These are phyloP conservation scores for Tetheella fluctuosa DNA, from an alignment of 2,888 invertebrate genomes.

Conservation along the genomic window DNA sequence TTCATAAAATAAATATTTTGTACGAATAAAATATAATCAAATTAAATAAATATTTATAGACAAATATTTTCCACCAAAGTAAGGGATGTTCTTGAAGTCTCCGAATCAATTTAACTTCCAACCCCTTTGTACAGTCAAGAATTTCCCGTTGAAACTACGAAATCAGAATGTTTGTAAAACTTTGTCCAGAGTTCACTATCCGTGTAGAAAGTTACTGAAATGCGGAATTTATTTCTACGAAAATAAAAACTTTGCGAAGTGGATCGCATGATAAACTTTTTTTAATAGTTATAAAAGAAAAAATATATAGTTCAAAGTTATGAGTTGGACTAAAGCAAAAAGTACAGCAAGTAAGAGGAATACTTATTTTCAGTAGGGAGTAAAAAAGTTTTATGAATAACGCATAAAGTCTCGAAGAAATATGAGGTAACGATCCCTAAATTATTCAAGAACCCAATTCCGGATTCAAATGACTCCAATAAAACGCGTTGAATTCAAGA, in stretches of 20 bases:
- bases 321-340: no score
- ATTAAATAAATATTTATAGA: no score
- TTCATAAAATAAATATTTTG: no score
- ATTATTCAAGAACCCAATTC: no score
- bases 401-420: no score
- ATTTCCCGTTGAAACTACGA: neutral
- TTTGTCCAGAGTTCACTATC: neutral
- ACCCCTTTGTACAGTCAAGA: neutral
- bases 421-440: no score
- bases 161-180: neutral
- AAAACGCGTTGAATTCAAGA: neutral
- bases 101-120: neutral
- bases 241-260: slow-evolving; percentile 1
- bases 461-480: neutral
- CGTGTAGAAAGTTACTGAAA: neutral
- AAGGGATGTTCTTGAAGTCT: neutral
- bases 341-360: no score
- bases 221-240: neutral
- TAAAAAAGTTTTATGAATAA: no score
- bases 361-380: no score
- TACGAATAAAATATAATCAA: no score
- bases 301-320: no score
- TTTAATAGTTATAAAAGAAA: neutral
- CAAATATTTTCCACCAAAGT: no score
- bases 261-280: neutral